Evolutionary conservation across 1,140 invertebrate species (phyloP), one percentile per base, ranked within the genome.

Genomic region (Dendroctonus ponderosae): DNA sequence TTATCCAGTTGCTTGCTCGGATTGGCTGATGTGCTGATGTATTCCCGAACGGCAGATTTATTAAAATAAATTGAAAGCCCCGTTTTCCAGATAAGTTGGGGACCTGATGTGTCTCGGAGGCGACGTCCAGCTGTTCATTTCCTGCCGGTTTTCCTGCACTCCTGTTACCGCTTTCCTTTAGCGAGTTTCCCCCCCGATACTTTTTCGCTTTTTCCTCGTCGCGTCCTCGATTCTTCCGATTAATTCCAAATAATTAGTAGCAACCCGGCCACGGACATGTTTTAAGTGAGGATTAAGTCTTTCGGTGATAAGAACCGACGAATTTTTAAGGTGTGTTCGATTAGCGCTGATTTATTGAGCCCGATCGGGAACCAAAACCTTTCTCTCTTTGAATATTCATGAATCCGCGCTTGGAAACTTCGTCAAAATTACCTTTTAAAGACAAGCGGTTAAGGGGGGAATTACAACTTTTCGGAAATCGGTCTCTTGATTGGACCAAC

Each of bases 61-160:
- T 74, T 74, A 74, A 74, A 74, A 74, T 74, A 74, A 74, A 74
- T 74, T 74, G 73, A 74, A 74, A 74, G 73, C 72, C 56, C 71
- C 71, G 68, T 71, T 72, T 74, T 74, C 71, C 72, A 41, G 65
- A 42, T 69, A 69, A 71, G 68, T 73, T 69, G 71, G 44, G 56
- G 62, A 71, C 66, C 68, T 70, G 72, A 72, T 74, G 71, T 53
- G 41, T 57, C 54, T 39, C 54, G 54, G 54, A 9, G 52, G 43
- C 43, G 49, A 60, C 66, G 68, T 71, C 71, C 68, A 74, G 71
- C 73, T 68, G 70, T 70, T 74, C 73, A 74, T 74, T 74, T 74
- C 73, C 73, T 74, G 72, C 59, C 50, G 60, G 7, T 15, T 56
- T 26, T 26, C 44, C 42, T 40, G 54, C 54, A 39, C 44, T 26